Evolutionary conservation across 2,113 vertebrate species (phyloP), one percentile per base, ranked within the genome.

Genomic region (Ictalurus furcatus): DNA sequence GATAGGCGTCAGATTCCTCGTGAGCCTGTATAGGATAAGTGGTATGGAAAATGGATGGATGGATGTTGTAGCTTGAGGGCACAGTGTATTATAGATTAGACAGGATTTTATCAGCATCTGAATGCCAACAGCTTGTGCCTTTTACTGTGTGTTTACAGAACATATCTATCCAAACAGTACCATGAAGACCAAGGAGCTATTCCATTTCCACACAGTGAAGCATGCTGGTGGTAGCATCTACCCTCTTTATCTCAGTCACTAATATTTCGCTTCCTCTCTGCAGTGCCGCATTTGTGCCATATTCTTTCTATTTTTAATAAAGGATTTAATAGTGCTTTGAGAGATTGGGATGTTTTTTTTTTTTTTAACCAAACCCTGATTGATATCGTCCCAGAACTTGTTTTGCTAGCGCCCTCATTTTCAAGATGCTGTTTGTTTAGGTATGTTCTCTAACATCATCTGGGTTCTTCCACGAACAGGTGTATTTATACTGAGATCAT

Each of bases 401-500:
- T 34, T 16, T 69, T 69, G 67, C 14, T 69, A 30, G 61, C 61
- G 9, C 61, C 61, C 8, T 63, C 61, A 9, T 58, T 13, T 17
- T 63, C 61, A 25, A 9, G 4, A 61, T 7, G 59, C 59, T 69
- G 28, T 69, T 69, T 69, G 65, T 69, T 69, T 69, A 30, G n/a
- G n/a, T n/a, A n/a, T n/a, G 59, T 12, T 54, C 12, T 61, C 59
- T 13, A 65, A 30, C 11, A 71, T 16, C 65, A 71, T 5, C 30
- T 17, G 16, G 71, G 30, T 74, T 74, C 71, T 40, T 74, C 25
- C 30, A 73, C 1, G 17, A 73, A 7, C 37, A 76, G 37, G 73
- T 44, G 71, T 78, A 52, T 73, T 73, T 37, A 37, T 73, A 73
- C 30, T 73, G 30, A 79, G 28, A 52, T 79, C 76, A n/a, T 79